Evolutionary conservation across 2,113 vertebrate genomes (phyloP), one percentile per base, ranked within the genome.

Genomic region (Chlorodrepanis virens): DNA sequence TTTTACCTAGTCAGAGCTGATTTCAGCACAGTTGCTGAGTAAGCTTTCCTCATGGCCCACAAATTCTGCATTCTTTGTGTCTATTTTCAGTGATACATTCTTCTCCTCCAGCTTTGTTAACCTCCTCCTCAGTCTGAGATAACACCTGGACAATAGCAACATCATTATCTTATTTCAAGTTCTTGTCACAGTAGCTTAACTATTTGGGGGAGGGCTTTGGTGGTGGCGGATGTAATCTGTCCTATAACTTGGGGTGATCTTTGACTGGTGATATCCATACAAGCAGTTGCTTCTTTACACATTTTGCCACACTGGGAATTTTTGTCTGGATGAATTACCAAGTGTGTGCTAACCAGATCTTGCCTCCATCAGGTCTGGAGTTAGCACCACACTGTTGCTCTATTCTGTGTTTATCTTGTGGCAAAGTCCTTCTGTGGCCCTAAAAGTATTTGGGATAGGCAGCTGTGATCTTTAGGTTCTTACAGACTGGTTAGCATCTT

Each of bases 351-450:
- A 52, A 39, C 8, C 27, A 33, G 54, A 69, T 33, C 27, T 69
- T 0, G 0, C 27, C 39, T 78, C 12, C 2, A 14, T 18, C 19
- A 19, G 45, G 18, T 39, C 27, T 53, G 37, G 39, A 69, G 19
- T 53, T 60, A 45, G 39, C 5, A 12, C 39, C 10, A 20, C 39
- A 7, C 8, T 44, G 9, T 52, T 69, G 7, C 18, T 52, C 18
- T 0, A 0, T 52, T 69, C 63, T 52, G 27, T 60, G 45, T 18
- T 77, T 77, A 12, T 23, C 45, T 69, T 23, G 14, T 60, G 31
- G 61, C 52, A 50, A 67, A 50, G 11, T 67, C 16, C 35, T 75
- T 40, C 61, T 35, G 2, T 59, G 25, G 71, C 17, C 52, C 21
- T 25, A 42, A 76, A 5, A 57, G 42, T 65, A 24, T 76, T 50